These are phyloP conservation scores for Lacerta viridis DNA, from an alignment of 2,797 vertebrate genomes.

Conservation along the genomic window DNA sequence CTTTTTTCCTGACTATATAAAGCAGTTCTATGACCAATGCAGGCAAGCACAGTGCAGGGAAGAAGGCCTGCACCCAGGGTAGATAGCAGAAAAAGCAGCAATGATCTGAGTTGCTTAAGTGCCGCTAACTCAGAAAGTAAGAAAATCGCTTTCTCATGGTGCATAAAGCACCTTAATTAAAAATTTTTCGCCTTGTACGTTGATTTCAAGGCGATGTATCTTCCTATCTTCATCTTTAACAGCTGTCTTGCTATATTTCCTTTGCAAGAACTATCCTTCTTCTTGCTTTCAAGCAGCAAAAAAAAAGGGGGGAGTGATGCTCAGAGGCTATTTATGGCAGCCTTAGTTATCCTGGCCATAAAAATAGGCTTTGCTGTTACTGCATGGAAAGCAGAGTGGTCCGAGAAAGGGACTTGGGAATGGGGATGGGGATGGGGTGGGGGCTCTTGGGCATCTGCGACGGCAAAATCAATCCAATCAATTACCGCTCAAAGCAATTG, in stretches of 20 bases:
- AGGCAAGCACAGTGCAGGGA: neutral
- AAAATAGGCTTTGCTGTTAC: constrained; percentile 8
- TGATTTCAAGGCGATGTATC: too few species aligned
- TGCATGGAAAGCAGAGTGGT: neutral
- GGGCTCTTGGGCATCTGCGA: neutral
- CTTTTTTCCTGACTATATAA: neutral
- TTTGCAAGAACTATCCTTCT: neutral
- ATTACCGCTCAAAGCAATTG: neutral
- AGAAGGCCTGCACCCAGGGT: neutral
- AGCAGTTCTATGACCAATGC: neutral
- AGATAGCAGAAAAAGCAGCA: too few species aligned
- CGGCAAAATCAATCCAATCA: neutral
- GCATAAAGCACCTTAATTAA: too few species aligned
- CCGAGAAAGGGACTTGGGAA: neutral
- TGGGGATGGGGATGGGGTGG: too few species aligned
- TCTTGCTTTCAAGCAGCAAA: constrained; percentile 2
- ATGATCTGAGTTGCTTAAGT: neutral
- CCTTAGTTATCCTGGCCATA: neutral
- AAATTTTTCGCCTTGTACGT: too few species aligned
- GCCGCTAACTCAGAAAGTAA: neutral
- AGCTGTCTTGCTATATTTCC: too few species aligned
- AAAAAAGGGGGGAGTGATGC: neutral
- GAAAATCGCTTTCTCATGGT: too few species aligned
- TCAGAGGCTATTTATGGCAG: constrained; percentile 9
- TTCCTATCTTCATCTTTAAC: too few species aligned